These are phyloP conservation scores for Endotricha flammealis DNA, from an alignment of 2,888 invertebrate genomes.

Conservation along the genomic window DNA sequence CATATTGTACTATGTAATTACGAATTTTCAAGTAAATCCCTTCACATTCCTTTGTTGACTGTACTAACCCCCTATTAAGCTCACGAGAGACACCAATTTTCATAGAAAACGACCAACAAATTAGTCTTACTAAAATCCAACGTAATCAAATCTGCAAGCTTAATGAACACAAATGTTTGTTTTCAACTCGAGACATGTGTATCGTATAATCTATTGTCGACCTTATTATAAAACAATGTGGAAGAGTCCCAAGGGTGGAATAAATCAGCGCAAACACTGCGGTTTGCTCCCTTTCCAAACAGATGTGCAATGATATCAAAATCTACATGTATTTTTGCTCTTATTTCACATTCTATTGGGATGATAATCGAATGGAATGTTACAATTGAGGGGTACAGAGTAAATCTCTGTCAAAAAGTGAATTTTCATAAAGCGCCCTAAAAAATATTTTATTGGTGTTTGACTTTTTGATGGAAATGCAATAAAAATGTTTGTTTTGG, in stretches of 20 bases:
- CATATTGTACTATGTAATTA: no score
- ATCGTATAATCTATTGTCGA: slow-evolving; percentile 16
- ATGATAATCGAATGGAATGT: background rate
- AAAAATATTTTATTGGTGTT: background rate
- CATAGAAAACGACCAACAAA: background rate
- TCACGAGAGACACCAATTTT: background rate
- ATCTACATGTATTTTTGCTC: background rate
- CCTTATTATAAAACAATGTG: slow-evolving; percentile 13
- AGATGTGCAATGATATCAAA: slow-evolving; percentile 6
- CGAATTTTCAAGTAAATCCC: no score
- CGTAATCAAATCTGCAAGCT: slow-evolving; percentile 4
- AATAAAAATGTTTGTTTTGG: background rate
- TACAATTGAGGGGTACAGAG: background rate
- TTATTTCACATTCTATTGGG: background rate
- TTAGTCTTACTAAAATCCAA: slow-evolving; percentile 6
- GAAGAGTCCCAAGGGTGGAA: slow-evolving; percentile 26
- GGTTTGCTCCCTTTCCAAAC: slow-evolving; percentile 5
- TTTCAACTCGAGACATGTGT: slow-evolving; percentile 15
- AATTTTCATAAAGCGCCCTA: background rate
- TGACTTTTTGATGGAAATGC: background rate
- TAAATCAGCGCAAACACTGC: slow-evolving; percentile 27
- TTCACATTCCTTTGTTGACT: no score
- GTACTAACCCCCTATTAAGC: background rate
- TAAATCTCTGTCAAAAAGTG: background rate
- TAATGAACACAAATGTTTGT: slow-evolving; percentile 21